Evolutionary conservation across 2,797 vertebrate species (phyloP), one percentile per base, ranked within the genome.

Genomic region (Adrianichthys oophorus): DNA sequence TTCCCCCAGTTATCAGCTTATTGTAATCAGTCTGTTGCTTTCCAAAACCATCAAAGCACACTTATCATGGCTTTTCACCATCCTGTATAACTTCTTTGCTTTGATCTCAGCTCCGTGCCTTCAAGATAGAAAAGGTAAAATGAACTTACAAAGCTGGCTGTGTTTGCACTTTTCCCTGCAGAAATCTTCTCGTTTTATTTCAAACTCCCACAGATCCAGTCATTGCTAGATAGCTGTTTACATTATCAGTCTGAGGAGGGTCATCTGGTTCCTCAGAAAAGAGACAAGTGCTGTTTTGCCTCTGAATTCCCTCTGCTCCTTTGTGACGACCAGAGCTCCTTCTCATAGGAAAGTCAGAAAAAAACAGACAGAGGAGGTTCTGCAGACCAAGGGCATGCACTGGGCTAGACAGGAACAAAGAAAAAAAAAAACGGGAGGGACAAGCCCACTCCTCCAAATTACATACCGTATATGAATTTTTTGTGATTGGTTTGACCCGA

Each of bases 241-340:
- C 84, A 79, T 83, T 84, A 89, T 87, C 83, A 82, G 78, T 83
- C 83, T 83, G 73, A 84, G 80, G 77, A 77, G 72, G 87, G 85
- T 90, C 82, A 86, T 85, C 80, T 88, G 82, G 73, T 70, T 80
- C 77, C 80, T 67, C 76, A 76, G 68, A 72, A 62, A 78, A 83
- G 57, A 79, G 72, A 62, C 55, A 77, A 80, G 73, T 76, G 69
- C 80, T 70, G 85, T 78, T 82, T 70, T 78, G 79, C 59, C 77
- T 89, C 78, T 88, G 59, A 76, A 83, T 81, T 85, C 83, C 78
- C 79, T 70, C 54, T 18, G 80, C 73, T 80, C 56, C 60, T 77
- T 75, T 66, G 74, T 88, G 82, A 82, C 74, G 74, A 83, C 61
- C 51, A 73, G 85, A 86, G 86, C 77, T 78, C 84, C 75, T 72